Percentiles rank a stretch among this genome's conserved stretches.
Evolutionary conservation across 2,113 vertebrate genomes (phyloP).

Genomic region (Albula goreensis): DNA sequence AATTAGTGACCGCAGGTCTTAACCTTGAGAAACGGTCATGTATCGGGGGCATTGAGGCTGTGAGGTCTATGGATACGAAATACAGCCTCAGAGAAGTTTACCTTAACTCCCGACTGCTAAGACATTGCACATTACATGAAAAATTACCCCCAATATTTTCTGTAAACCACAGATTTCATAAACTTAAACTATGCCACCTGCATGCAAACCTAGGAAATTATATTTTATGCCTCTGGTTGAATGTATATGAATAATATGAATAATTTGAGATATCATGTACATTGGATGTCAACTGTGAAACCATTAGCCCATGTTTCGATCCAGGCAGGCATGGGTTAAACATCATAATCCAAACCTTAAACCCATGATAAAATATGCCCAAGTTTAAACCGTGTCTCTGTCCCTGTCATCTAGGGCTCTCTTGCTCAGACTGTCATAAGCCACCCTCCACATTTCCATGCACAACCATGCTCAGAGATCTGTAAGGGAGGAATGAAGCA

Average conservation of each 20-base stretch:
- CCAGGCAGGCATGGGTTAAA: not conserved
- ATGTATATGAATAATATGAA: too few relatives aligned
- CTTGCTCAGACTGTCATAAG: not conserved
- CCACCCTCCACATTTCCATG: not conserved
- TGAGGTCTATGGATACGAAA: not conserved
- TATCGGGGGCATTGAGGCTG: not conserved
- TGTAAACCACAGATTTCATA: not conserved
- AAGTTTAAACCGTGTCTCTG: not conserved
- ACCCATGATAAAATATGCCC: too few relatives aligned
- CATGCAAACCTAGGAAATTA: too few relatives aligned
- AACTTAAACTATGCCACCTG: not conserved
- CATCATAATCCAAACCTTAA: not conserved
- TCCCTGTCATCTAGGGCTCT: not conserved
- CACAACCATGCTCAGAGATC: not conserved
- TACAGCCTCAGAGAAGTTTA: not conserved
- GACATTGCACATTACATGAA: not conserved
- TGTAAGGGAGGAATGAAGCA: not conserved
- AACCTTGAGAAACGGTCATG: not conserved
- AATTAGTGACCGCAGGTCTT: not conserved
- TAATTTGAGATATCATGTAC: too few relatives aligned
- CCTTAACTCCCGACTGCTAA: not conserved
- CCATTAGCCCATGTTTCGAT: too few relatives aligned
- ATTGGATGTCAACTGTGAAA: too few relatives aligned
- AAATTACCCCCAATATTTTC: not conserved
- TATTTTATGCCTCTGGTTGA: too few relatives aligned